phyloP scores from a whole-genome alignment of 2,797 vertebrate species.

The Bufotes viridis region DNA sequence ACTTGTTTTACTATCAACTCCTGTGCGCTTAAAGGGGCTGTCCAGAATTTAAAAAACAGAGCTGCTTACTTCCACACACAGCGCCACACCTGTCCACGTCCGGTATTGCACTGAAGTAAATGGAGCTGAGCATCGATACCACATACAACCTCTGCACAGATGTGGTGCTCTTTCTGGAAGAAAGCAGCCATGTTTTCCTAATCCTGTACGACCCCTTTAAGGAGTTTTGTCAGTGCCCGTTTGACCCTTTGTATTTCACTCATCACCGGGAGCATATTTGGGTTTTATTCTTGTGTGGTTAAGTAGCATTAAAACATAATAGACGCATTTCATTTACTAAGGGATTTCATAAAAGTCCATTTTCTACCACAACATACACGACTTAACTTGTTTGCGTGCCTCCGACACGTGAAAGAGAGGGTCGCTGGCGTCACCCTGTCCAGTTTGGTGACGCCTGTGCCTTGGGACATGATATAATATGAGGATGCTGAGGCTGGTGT shows the following conservation, averaged over 20 bases:
- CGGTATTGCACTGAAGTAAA: neutral
- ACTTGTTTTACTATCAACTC: no score
- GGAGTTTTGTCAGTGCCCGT: neutral
- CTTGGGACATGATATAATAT: slow-evolving; percentile 24
- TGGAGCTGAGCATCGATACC: neutral
- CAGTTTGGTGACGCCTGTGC: slow-evolving; percentile 23
- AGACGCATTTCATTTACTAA: slow-evolving; percentile 23
- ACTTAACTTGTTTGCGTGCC: slow-evolving; percentile 24
- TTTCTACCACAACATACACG: slow-evolving; percentile 18
- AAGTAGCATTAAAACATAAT: slow-evolving; percentile 27
- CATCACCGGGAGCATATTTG: neutral
- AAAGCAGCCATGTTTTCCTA: neutral
- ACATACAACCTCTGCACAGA: neutral
- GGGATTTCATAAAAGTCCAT: slow-evolving; percentile 10
- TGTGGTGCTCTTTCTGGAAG: neutral
- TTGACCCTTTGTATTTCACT: neutral
- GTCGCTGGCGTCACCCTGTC: slow-evolving; percentile 33
- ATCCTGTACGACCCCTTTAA: neutral
- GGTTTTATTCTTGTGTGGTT: slow-evolving; percentile 18
- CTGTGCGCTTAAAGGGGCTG: neutral
- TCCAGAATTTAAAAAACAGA: neutral
- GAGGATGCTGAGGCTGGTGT: neutral
- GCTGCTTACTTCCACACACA: neutral
- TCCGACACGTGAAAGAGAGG: neutral
- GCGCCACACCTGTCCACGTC: neutral